Conservation (phyloP, 2,113 vertebrate species). For the Melierax canorus region DNA sequence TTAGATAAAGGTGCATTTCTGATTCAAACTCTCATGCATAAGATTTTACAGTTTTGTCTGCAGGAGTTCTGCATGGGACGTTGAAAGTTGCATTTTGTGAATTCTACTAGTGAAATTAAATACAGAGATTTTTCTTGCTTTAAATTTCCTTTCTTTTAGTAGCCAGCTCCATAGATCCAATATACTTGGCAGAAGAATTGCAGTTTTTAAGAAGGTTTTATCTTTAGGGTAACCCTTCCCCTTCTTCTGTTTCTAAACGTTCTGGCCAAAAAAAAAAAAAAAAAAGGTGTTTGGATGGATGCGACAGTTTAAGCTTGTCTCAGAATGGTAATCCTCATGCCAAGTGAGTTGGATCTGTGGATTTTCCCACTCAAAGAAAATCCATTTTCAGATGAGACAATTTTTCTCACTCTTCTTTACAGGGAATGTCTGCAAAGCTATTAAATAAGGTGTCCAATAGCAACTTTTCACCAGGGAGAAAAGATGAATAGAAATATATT, state of each 20-base stretch:
- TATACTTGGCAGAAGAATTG: not conserved
- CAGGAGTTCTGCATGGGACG: not conserved
- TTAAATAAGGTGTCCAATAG: constrained; percentile 11
- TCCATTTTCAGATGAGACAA: not conserved
- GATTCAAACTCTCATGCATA: not conserved
- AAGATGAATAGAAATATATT: not conserved
- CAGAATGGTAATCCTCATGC: not conserved
- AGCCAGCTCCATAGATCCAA: not conserved
- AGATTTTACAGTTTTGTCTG: not conserved
- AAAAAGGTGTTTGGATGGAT: not conserved
- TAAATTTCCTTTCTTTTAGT: not conserved
- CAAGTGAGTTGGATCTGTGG: not conserved
- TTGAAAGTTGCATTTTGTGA: not conserved
- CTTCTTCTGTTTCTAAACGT: not conserved
- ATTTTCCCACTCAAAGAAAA: not conserved
- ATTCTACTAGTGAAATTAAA: not conserved
- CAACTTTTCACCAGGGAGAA: not conserved
- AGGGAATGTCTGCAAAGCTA: not conserved
- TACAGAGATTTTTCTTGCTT: not conserved
- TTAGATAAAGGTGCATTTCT: not conserved
- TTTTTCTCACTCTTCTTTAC: not conserved
- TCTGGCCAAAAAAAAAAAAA: not conserved
- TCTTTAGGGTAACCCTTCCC: not conserved
- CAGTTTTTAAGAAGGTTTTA: not conserved
- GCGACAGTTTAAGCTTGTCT: not conserved